A percentile compares a stretch with the other conserved stretches of the same genome.
Conservation (phyloP, 2,888 invertebrate species). For the Thymelicus sylvestris region DNA sequence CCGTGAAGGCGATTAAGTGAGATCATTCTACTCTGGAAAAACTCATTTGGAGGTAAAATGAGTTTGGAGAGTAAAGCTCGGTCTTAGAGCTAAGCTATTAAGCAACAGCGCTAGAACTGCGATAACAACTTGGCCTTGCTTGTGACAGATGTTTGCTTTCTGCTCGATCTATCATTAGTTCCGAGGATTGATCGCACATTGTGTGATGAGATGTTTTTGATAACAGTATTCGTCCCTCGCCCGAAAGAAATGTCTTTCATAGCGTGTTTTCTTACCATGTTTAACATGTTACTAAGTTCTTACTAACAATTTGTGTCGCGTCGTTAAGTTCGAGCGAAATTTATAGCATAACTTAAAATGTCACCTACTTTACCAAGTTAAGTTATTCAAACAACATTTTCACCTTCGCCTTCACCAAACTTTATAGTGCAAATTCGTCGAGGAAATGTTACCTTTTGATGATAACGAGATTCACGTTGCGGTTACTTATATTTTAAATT, state of each 20-base stretch:
- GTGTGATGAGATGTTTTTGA: slow-evolving; percentile 7
- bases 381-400: slow-evolving; percentile 36
- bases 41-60: slow-evolving; percentile 32
- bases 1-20: slow-evolving; percentile 13
- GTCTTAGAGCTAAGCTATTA: slow-evolving; percentile 30
- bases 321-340: slow-evolving; percentile 19
- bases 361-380: slow-evolving; percentile 27
- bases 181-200: background rate
- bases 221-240: background rate
- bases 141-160: slow-evolving; percentile 18
- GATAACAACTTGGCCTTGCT: slow-evolving; percentile 16
- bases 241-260: too few relatives aligned
- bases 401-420: slow-evolving; percentile 25
- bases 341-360: slow-evolving; percentile 29
- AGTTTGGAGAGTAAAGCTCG: slow-evolving; percentile 21
- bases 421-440: slow-evolving; percentile 31
- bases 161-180: slow-evolving; percentile 9
- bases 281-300: slow-evolving; percentile 4
- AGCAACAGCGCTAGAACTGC: slow-evolving; percentile 3
- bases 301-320: slow-evolving; percentile 13
- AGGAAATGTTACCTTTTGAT: slow-evolving; percentile 31
- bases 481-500: slow-evolving; percentile 38
- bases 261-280: background rate
- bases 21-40: slow-evolving; percentile 22
- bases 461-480: slow-evolving; percentile 12